Conservation (phyloP, 2,888 invertebrate species). For the Noctua fimbriata region DNA sequence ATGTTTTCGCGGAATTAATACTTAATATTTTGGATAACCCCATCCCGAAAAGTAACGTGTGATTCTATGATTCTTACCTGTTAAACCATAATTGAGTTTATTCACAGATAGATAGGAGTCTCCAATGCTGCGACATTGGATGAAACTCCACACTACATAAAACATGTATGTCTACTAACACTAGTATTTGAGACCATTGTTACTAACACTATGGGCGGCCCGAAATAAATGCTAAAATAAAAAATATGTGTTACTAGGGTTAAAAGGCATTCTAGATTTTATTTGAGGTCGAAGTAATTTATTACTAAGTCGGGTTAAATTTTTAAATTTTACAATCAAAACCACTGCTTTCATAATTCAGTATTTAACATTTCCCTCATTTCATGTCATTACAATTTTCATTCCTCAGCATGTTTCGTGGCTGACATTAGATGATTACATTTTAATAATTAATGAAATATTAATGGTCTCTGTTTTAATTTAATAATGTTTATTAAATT, state of each 20-base stretch:
- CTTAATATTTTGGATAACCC: too few relatives aligned
- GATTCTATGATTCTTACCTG: not conserved
- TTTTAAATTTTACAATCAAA: not conserved
- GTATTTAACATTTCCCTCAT: not conserved
- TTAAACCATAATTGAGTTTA: too few relatives aligned
- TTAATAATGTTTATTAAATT: not conserved
- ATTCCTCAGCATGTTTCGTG: not conserved
- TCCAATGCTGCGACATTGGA: too few relatives aligned
- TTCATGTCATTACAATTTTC: conserved; percentile 7
- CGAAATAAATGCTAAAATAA: too few relatives aligned
- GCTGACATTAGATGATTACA: not conserved
- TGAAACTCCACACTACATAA: too few relatives aligned
- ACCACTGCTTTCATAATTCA: not conserved
- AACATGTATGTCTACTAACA: too few relatives aligned
- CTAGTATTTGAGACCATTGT: too few relatives aligned
- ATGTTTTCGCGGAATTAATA: not conserved
- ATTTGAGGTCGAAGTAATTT: not conserved
- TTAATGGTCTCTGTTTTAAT: not conserved
- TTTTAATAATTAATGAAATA: conserved; percentile 19
- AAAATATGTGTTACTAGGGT: too few relatives aligned
- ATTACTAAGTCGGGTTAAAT: not conserved
- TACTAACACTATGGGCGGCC: too few relatives aligned
- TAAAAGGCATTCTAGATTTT: not conserved
- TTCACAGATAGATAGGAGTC: too few relatives aligned
- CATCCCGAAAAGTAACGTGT: too few relatives aligned